phyloP scores from a whole-genome alignment of 2,797 vertebrate species.

The Heterohyrax brucei region DNA sequence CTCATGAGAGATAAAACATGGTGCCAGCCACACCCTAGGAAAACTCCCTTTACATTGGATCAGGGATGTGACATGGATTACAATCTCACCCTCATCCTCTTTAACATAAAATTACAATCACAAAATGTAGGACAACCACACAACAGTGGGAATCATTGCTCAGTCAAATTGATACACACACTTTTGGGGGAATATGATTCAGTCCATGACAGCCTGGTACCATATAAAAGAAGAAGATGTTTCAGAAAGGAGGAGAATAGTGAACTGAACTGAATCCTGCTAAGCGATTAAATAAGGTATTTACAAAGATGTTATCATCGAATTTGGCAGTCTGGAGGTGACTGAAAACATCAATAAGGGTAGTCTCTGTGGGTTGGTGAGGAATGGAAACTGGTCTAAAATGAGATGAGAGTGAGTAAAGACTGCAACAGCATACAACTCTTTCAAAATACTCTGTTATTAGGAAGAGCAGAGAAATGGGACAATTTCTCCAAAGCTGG shows the following conservation, averaged over 20 bases:
- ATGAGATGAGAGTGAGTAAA: background rate
- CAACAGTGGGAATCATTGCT: too few relatives aligned
- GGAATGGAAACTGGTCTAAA: background rate
- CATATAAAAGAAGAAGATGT: background rate
- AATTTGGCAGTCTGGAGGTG: background rate
- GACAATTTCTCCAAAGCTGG: background rate
- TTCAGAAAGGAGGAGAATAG: background rate
- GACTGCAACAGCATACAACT: background rate
- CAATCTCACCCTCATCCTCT: too few relatives aligned
- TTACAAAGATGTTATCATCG: background rate
- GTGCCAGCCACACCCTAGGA: too few relatives aligned
- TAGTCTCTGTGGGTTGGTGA: too few relatives aligned
- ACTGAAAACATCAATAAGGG: background rate
- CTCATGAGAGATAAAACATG: too few relatives aligned
- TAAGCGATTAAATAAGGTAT: background rate
- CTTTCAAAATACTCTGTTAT: background rate
- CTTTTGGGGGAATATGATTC: too few relatives aligned
- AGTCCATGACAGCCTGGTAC: background rate
- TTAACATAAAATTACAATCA: too few relatives aligned
- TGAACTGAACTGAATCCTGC: background rate
- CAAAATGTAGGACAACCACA: too few relatives aligned
- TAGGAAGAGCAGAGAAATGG: background rate
- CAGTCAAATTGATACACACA: too few relatives aligned
- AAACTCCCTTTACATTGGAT: too few relatives aligned
- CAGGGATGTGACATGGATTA: too few relatives aligned